A percentile compares a stretch with the other conserved stretches of the same genome.
These are phyloP conservation scores for Hypsopygia costalis DNA, from an alignment of 2,888 invertebrate species.

Conservation along the genomic window DNA sequence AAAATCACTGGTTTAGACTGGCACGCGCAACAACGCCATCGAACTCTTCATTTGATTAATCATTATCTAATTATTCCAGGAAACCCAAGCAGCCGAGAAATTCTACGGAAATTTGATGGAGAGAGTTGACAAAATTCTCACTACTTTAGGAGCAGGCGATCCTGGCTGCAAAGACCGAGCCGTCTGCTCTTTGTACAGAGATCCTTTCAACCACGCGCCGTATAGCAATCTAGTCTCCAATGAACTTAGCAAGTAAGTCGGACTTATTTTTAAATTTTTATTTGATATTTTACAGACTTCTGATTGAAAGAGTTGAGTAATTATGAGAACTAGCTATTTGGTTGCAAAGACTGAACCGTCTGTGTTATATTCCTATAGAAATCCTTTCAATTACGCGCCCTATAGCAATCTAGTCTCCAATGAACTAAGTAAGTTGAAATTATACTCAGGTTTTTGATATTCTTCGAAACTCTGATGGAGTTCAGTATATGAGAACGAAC, in stretches of 20 bases:
- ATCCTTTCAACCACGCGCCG: constrained; percentile 89
- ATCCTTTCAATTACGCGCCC: constrained; percentile 89
- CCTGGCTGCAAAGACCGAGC: constrained; percentile 89
- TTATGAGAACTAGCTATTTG: constrained; percentile 85
- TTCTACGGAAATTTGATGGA: constrained; percentile 90
- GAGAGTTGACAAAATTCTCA: constrained; percentile 88
- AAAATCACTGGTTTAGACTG: too few species aligned
- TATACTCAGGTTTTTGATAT: constrained; percentile 48
- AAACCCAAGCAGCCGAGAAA: constrained; percentile 63
- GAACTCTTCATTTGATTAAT: too few species aligned
- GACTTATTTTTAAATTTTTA: background rate
- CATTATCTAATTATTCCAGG: constrained; percentile 32
- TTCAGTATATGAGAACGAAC: constrained; percentile 86
- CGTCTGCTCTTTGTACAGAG: constrained; percentile 91
- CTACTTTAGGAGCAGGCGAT: constrained; percentile 85
- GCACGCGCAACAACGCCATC: too few species aligned
- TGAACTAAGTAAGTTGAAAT: constrained; percentile 87
- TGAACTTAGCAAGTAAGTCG: constrained; percentile 91
- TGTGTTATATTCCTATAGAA: constrained; percentile 93
- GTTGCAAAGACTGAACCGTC: constrained; percentile 88
- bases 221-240: constrained; percentile 93
- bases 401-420: constrained; percentile 93
- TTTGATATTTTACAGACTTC: constrained; percentile 88
- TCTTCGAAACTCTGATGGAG: constrained; percentile 90
- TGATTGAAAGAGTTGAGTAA: constrained; percentile 88